These are phyloP conservation scores for Helicorthomorpha holstii DNA, from an alignment of 1,140 invertebrate species.

Conservation along the genomic window DNA sequence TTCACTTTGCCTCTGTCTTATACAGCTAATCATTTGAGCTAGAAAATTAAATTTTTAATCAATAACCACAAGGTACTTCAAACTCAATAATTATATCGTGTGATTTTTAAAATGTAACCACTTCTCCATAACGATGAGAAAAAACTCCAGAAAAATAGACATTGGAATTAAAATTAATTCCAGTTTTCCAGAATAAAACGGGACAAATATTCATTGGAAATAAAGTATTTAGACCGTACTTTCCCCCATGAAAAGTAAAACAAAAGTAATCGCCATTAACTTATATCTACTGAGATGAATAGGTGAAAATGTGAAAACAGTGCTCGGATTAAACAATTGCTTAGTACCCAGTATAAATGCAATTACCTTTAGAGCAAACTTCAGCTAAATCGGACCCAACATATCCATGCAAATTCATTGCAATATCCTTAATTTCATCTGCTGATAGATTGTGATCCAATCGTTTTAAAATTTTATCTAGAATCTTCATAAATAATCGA, in stretches of 20 bases:
- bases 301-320: slow-evolving; percentile 12
- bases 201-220: too few species aligned
- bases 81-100: slow-evolving; percentile 2
- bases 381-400: slow-evolving; percentile 68
- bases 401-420: slow-evolving; percentile 62
- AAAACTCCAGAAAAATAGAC: too few species aligned
- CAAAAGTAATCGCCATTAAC: too few species aligned
- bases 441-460: slow-evolving; percentile 35
- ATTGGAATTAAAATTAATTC: too few species aligned
- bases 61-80: background rate
- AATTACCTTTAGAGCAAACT: slow-evolving; percentile 41
- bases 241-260: too few species aligned
- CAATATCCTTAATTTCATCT: slow-evolving; percentile 40
- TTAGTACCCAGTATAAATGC: background rate
- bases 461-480: slow-evolving; percentile 38
- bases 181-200: too few species aligned
- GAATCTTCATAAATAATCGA: slow-evolving; percentile 32
- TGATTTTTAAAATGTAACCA: slow-evolving; percentile 10
- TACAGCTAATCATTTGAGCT: background rate
- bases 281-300: background rate
- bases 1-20: slow-evolving; percentile 11
- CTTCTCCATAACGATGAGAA: too few species aligned
- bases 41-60: background rate
- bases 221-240: too few species aligned
- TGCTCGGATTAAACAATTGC: too few species aligned